phyloP scores from a whole-genome alignment of 2,113 vertebrate species.

The Odocoileus hemionus region DNA sequence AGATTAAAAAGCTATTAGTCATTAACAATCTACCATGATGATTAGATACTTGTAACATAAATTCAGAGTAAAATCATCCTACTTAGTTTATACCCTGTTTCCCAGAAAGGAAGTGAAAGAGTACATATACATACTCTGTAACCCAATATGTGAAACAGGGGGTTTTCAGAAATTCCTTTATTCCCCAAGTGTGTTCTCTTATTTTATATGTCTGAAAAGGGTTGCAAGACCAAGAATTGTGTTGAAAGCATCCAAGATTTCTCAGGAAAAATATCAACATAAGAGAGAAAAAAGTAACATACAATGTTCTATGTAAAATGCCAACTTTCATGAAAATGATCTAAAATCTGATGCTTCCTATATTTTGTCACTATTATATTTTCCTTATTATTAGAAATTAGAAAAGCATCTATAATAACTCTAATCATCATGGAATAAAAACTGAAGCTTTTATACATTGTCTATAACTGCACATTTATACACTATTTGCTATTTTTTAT shows the following conservation, averaged over 20 bases:
- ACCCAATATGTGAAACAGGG: slow-evolving; percentile 81
- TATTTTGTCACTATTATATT: slow-evolving; percentile 36
- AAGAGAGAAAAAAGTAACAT: slow-evolving; percentile 11
- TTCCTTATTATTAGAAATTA: neutral
- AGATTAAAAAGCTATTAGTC: slow-evolving; percentile 68
- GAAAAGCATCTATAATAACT: neutral
- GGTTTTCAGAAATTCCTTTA: slow-evolving; percentile 79
- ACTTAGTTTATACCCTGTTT: slow-evolving; percentile 77
- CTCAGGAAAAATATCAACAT: neutral
- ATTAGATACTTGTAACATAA: slow-evolving; percentile 76
- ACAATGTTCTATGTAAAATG: neutral
- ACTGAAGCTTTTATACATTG: neutral
- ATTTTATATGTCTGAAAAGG: slow-evolving; percentile 82
- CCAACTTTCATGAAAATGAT: neutral
- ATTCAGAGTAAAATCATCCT: slow-evolving; percentile 71
- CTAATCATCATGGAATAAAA: neutral
- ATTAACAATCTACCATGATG: slow-evolving; percentile 66
- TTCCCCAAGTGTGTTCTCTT: slow-evolving; percentile 82
- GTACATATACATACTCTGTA: slow-evolving; percentile 71
- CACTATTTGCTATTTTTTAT: neutral
- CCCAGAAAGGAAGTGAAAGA: slow-evolving; percentile 75
- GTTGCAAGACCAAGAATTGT: slow-evolving; percentile 64
- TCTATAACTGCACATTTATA: neutral
- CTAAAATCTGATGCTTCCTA: neutral
- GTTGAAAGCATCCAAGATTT: slow-evolving; percentile 62